Conservation (phyloP, 2,113 vertebrate genomes). For the Onychorhynchus coronatus region DNA sequence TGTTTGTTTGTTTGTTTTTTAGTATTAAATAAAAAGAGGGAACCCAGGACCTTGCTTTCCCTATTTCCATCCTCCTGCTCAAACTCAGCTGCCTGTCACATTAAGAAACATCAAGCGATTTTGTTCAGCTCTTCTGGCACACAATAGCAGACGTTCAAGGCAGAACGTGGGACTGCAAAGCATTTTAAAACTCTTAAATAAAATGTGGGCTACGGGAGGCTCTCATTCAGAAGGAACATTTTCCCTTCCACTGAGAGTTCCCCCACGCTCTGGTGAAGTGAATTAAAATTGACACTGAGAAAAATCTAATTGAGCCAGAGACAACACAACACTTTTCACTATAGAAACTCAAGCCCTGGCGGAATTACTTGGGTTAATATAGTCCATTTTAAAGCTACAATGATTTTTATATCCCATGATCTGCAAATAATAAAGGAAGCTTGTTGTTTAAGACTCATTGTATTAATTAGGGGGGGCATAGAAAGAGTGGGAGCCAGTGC, state of each 20-base stretch:
- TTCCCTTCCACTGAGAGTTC: constrained; percentile 35
- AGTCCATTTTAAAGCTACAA: constrained; percentile 49
- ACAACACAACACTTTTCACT: constrained; percentile 56
- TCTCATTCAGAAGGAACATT: constrained; percentile 28
- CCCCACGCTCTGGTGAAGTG: constrained; percentile 2
- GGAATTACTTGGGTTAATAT: constrained; percentile 42
- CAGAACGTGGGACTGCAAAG: not conserved
- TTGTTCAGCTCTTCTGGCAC: not conserved
- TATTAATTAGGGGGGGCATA: not conserved
- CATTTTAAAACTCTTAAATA: constrained; percentile 22
- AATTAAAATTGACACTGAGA: constrained; percentile 65
- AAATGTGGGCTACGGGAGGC: not conserved
- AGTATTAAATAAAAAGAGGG: not conserved
- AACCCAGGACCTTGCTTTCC: not conserved
- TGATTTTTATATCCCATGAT: constrained; percentile 60
- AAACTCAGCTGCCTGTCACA: not conserved
- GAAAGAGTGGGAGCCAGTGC: not conserved
- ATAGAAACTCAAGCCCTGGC: constrained; percentile 12
- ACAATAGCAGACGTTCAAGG: not conserved
- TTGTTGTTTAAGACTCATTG: constrained; percentile 27
- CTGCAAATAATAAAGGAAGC: constrained; percentile 43
- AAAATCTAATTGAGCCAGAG: constrained; percentile 63
- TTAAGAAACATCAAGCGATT: not conserved
- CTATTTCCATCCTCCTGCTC: not conserved
- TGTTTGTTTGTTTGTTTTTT: no score